These are phyloP conservation scores for Drosophila basisetae DNA, from an alignment of 2,888 invertebrate genomes.

Conservation along the genomic window DNA sequence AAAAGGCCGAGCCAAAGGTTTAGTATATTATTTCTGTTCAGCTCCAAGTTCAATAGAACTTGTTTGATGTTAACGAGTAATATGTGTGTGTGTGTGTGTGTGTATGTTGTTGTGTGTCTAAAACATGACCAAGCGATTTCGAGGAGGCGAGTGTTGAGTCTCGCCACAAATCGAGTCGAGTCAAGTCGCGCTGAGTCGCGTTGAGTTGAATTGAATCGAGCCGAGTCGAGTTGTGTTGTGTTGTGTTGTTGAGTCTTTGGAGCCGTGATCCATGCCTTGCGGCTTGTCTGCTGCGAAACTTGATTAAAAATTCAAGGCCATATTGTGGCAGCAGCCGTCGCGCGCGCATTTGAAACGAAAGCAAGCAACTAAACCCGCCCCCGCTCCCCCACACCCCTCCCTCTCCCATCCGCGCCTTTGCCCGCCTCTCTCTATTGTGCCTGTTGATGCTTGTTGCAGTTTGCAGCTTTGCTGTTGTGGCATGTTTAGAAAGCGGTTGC, in stretches of 20 bases:
- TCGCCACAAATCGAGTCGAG: slow-evolving; percentile 23
- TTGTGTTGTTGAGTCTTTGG: slow-evolving; percentile 26
- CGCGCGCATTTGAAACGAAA: slow-evolving; percentile 63
- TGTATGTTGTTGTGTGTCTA: slow-evolving; percentile 27
- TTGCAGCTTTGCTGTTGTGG: slow-evolving; percentile 43
- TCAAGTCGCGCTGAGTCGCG: background rate
- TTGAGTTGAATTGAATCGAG: background rate
- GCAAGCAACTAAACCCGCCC: slow-evolving; percentile 19
- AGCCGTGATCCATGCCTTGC: slow-evolving; percentile 59
- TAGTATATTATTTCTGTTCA: slow-evolving; percentile 38
- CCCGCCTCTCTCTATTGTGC: slow-evolving; percentile 6
- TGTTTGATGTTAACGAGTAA: slow-evolving; percentile 62
- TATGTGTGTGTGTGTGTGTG: slow-evolving; percentile 7
- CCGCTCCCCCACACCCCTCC: background rate
- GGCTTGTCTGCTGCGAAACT: slow-evolving; percentile 71
- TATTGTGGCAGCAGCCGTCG: slow-evolving; percentile 67
- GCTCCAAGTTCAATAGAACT: slow-evolving; percentile 77
- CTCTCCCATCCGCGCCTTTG: background rate
- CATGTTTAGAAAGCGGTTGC: slow-evolving; percentile 72
- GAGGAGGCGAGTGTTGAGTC: slow-evolving; percentile 14
- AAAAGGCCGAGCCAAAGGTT: slow-evolving; percentile 50
- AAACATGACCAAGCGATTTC: slow-evolving; percentile 65
- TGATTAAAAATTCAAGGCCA: slow-evolving; percentile 82
- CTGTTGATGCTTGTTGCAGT: slow-evolving; percentile 30
- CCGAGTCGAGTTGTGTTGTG: background rate